Conservation (phyloP, 2,888 invertebrate species). For the Yponomeuta sedellus region DNA sequence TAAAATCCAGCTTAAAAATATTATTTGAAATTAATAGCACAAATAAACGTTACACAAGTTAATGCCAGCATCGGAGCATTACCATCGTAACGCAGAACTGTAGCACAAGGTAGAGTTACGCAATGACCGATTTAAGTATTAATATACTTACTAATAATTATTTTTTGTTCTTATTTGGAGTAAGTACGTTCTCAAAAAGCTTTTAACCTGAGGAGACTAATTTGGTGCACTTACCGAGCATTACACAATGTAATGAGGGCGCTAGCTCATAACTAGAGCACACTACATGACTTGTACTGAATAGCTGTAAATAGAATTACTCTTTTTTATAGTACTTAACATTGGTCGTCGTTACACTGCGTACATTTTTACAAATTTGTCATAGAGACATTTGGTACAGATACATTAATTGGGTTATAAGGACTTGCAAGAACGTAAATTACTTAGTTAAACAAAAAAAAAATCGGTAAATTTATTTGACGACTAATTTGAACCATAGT, state of each 20-base stretch:
- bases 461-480: no score
- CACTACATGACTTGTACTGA: no score
- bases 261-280: conserved; percentile 18
- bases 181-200: conserved; percentile 45
- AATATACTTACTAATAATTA: conserved; percentile 46
- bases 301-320: no score
- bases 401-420: no score
- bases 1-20: background rate
- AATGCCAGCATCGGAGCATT: background rate
- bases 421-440: no score
- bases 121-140: background rate
- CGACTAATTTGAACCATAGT: no score
- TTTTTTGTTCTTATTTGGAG: conserved; percentile 46
- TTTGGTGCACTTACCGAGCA: conserved; percentile 47
- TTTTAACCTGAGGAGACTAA: conserved; percentile 60
- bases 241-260: conserved; percentile 65
- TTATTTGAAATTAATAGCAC: background rate
- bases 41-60: background rate
- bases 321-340: no score
- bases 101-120: background rate
- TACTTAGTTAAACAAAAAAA: no score
- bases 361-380: no score
- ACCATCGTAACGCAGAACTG: background rate
- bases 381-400: no score
- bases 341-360: no score